Evolutionary conservation across 64 coral and sea anemone species (phyloP), one percentile per base, ranked within the genome.

Genomic region (Dendrophyllia cribrosa): DNA sequence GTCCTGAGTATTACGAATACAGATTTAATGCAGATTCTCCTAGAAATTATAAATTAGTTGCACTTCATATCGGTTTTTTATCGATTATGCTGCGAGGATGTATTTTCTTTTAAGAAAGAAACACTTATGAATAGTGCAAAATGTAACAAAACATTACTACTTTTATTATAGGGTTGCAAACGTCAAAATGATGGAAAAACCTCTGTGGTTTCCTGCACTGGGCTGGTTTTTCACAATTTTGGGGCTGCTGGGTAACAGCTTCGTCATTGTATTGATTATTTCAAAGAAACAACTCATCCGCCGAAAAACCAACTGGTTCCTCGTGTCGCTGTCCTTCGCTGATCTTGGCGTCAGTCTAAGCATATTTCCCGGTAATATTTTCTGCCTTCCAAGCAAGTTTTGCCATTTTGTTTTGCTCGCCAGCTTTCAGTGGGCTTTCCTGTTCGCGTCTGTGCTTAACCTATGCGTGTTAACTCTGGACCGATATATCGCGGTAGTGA

Each of bases 281-380:
- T 82, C 59, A 5, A 82, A 82, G 16, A 46, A 63, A 34, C 79
- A 17, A 7, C 79, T 82, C 2, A 0, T 45, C 16, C 14, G 64
- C 10, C 34, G 17, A 8, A 20, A 3, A 14, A 82, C 79, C 43
- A 82, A 82, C 17, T 48, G 59, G 26, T 82, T 82, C 19, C 79
- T 82, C 17, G 22, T 82, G 34, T 82, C 79, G 0, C 25, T 82
- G 14, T 82, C 79, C 17, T 63, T 82, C 16, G 59, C 79, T 2
- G 79, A 82, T 47, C 79, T 82, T 6, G 79, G 34, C 8, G 59
- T 82, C 26, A 66, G 59, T 25, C 17, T 82, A 15, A 82, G 79
- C 59, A 0, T 82, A 6, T 22, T 43, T n/a, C 79, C 79, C 2
- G 34, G 59, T 9, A 4, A 21, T 47, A 49, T 46, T 20, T 82